Evolutionary conservation across 1,140 invertebrate genomes (phyloP), one percentile per base, ranked within the genome.

Genomic region (Solenopsis fugax): DNA sequence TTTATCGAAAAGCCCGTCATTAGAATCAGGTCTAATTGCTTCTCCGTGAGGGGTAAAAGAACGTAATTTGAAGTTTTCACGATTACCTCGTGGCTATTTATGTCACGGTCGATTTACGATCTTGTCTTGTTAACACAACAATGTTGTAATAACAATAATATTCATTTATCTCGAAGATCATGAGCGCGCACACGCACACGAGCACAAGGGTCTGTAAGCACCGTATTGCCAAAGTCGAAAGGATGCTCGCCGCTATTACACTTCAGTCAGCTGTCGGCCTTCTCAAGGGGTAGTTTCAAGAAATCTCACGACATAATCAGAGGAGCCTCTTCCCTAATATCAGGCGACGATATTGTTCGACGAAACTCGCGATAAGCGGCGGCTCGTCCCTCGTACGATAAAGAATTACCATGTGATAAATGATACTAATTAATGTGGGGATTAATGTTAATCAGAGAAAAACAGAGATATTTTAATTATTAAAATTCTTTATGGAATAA

Each of bases 101-200:
- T 12, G 73, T n/a, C 24, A 56, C 2, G 16, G 16, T 80, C 13
- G 16, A 2, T 48, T 24, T 64, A 41, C 34, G 75, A 78, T 65
- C 16, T 10, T 9, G 24, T n/a, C 21, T 82, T 12, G 52, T 82
- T 60, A 73, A 18, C 37, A 13, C 50, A 18, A 71, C 50, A 67
- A 78, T 48, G 58, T 60, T 71, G 73, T 58, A 75, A n/a, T 37
- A 85, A 72, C n/a, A 80, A 72, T 73, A 76, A 87, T 81, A 73
- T 85, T 21, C 45, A 73, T 87, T 89, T 91, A 88, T 91, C 85
- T 54, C 52, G 16, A 50, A 45, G 67, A 91, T 91, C 89, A 62
- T 21, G 37, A 34, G 29, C 10, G 71, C 60, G 48, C 37, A 5
- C 65, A 73, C 34, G 52, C 56, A 89, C 45, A 85, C 21, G 54